Evolutionary conservation across 2,113 vertebrate species (phyloP).

Genomic region (Myodes glareolus): DNA sequence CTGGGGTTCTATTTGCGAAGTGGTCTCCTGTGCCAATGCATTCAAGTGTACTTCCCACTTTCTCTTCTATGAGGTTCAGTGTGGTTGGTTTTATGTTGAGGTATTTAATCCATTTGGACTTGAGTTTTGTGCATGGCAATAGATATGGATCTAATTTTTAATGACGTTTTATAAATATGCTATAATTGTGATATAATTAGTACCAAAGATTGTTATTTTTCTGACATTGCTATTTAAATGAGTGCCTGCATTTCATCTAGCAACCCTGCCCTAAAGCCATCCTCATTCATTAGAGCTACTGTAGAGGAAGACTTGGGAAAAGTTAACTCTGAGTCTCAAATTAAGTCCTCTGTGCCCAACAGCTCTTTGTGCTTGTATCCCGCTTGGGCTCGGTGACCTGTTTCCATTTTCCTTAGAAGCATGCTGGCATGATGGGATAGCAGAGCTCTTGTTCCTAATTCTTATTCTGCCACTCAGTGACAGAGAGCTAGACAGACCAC

Average conservation of each 20-base stretch:
- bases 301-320: neutral
- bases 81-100: too few relatives aligned
- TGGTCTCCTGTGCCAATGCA: too few relatives aligned
- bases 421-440: neutral
- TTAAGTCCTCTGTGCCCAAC: neutral
- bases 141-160: neutral
- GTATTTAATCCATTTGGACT: too few relatives aligned
- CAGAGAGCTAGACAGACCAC: neutral
- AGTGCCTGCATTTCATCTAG: neutral
- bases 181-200: neutral
- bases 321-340: slow-evolving; percentile 13
- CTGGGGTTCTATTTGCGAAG: too few relatives aligned
- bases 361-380: neutral
- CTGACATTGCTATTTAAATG: slow-evolving; percentile 14
- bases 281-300: neutral
- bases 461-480: neutral
- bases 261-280: neutral
- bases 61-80: too few relatives aligned
- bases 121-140: too few relatives aligned
- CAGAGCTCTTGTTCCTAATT: neutral
- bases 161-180: neutral
- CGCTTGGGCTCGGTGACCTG: neutral
- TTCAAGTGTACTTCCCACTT: too few relatives aligned
- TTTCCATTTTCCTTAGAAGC: neutral
- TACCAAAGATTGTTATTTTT: neutral